phyloP scores from a whole-genome alignment of 2,888 invertebrate genomes.

The Aspidiotus rigidus region DNA sequence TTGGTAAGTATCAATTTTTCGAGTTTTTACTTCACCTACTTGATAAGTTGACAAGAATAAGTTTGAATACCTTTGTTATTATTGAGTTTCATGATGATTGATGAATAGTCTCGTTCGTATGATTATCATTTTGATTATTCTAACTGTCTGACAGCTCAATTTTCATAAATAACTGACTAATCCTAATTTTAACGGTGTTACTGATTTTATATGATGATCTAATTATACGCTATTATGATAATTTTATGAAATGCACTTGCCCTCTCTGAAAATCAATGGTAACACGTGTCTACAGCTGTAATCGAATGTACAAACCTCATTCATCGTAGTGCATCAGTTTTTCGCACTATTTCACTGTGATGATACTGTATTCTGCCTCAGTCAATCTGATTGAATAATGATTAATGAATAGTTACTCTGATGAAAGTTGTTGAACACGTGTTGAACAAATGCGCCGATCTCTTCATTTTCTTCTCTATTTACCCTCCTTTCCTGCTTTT shows the following conservation, averaged over 20 bases:
- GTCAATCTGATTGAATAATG: background rate
- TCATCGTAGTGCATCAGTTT: background rate
- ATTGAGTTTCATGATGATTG: too few species aligned
- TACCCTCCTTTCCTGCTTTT: background rate
- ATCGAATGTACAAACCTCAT: background rate
- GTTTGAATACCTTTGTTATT: too few species aligned
- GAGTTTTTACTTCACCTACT: too few species aligned
- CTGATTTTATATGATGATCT: conserved; percentile 4
- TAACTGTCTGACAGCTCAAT: too few species aligned
- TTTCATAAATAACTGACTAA: too few species aligned
- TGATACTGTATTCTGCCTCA: background rate
- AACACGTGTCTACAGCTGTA: background rate
- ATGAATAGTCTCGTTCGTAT: too few species aligned
- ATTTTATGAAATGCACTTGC: conserved; percentile 28
- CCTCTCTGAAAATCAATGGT: conserved; percentile 23
- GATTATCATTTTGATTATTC: too few species aligned
- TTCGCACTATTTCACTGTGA: background rate
- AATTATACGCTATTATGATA: conserved; percentile 30
- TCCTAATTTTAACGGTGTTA: too few species aligned
- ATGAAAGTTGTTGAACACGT: background rate
- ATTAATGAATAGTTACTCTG: background rate
- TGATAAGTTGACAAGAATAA: too few species aligned
- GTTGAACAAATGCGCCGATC: background rate
- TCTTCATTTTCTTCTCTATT: too few species aligned
- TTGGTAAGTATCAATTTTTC: too few species aligned